These are phyloP conservation scores for Brienomyrus brachyistius DNA, from an alignment of 2,113 vertebrate genomes.

Conservation along the genomic window DNA sequence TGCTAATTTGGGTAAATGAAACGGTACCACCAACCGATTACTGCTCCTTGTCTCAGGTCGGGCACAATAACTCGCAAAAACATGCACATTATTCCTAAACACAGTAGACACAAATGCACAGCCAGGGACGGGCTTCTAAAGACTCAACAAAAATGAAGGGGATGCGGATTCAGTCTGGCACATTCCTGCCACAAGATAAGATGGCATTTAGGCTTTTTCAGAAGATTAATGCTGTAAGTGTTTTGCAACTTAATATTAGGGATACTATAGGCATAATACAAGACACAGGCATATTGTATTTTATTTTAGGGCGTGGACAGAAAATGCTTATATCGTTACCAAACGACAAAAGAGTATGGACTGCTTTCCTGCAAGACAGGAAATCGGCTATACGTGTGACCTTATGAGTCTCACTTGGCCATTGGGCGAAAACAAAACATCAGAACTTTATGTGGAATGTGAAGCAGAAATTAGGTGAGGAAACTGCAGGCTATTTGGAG, in stretches of 20 bases:
- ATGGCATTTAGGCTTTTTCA: background rate
- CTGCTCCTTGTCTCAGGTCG: background rate
- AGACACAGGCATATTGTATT: background rate
- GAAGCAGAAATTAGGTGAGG: background rate
- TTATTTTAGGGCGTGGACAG: background rate
- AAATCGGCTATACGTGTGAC: background rate
- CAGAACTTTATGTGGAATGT: background rate
- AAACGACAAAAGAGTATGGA: background rate
- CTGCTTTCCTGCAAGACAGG: background rate
- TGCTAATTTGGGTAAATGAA: constrained; percentile 49
- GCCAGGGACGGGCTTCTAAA: background rate
- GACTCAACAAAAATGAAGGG: background rate
- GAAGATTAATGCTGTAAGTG: background rate
- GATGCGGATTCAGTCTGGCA: constrained; percentile 7
- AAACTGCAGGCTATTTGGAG: background rate
- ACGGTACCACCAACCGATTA: constrained; percentile 24
- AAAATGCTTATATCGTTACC: background rate
- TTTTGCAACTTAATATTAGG: background rate
- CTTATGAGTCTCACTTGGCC: background rate
- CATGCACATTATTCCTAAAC: background rate
- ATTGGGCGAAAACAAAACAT: background rate
- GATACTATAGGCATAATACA: background rate
- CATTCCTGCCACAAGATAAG: background rate
- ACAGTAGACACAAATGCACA: background rate
- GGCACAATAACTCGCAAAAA: background rate